Conservation (phyloP, 1,140 invertebrate species). For the Drosophila seguyi region DNA sequence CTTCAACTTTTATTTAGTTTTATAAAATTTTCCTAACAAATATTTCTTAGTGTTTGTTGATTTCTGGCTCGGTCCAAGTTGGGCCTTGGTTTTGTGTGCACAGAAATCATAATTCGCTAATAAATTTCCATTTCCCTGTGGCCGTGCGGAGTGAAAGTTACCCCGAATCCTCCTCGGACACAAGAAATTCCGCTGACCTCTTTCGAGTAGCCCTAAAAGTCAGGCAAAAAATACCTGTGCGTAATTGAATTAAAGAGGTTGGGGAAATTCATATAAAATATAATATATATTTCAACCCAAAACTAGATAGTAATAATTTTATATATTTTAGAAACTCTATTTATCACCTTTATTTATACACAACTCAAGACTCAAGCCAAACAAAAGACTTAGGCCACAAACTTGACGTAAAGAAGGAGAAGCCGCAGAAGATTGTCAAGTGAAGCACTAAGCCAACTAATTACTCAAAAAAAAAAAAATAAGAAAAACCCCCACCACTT, state of each 20-base stretch:
- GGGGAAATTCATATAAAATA: too few species aligned
- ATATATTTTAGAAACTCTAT: neutral
- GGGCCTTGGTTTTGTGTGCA: constrained; percentile 33
- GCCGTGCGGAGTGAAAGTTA: constrained; percentile 68
- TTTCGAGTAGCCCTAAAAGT: constrained; percentile 18
- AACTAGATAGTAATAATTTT: neutral
- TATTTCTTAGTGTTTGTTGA: too few species aligned
- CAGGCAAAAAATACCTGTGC: constrained; percentile 21
- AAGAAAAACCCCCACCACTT: neutral
- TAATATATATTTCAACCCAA: too few species aligned
- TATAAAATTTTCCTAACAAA: too few species aligned
- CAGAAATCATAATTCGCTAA: constrained; percentile 81
- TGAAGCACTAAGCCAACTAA: constrained; percentile 18
- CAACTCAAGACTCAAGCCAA: constrained; percentile 1
- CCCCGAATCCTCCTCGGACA: constrained; percentile 26
- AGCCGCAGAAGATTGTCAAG: neutral
- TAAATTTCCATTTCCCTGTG: constrained; percentile 79
- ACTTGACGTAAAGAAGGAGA: constrained; percentile 6
- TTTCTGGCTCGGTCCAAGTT: constrained; percentile 41
- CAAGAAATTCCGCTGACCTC: neutral
- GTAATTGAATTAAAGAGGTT: constrained; percentile 12
- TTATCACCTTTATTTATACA: too few species aligned
- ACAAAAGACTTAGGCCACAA: constrained; percentile 65
- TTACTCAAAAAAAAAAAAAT: neutral
- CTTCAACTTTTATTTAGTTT: too few species aligned